phyloP scores from a whole-genome alignment of 1,140 invertebrate species.

The Sitodiplosis mosellana region DNA sequence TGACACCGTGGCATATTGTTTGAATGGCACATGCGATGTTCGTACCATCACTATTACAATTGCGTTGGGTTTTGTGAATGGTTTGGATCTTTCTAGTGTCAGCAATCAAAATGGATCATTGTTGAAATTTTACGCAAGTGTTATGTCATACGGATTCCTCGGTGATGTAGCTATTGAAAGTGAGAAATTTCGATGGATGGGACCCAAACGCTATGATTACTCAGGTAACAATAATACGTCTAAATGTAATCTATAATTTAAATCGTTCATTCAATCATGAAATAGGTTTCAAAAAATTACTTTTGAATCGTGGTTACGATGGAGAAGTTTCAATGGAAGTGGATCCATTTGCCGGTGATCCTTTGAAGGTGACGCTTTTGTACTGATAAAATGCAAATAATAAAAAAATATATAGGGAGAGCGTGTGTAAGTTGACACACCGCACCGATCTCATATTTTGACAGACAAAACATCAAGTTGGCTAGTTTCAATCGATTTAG shows the following conservation, averaged over 20 bases:
- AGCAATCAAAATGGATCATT: constrained; percentile 39
- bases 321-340: constrained; percentile 38
- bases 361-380: too few relatives aligned
- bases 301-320: constrained; percentile 49
- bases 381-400: too few relatives aligned
- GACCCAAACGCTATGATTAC: constrained; percentile 71
- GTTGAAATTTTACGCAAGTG: constrained; percentile 55
- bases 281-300: constrained; percentile 51
- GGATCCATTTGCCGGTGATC: neutral
- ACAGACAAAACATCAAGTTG: too few relatives aligned
- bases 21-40: constrained; percentile 68
- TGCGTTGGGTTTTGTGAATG: constrained; percentile 41
- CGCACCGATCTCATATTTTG: too few relatives aligned
- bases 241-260: neutral
- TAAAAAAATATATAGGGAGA: too few relatives aligned
- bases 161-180: constrained; percentile 71
- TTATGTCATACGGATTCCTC: constrained; percentile 74
- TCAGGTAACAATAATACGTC: constrained; percentile 32
- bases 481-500: too few relatives aligned
- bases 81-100: constrained; percentile 63
- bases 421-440: too few relatives aligned
- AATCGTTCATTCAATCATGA: neutral
- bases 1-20: constrained; percentile 62
- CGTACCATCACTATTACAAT: constrained; percentile 49
- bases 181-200: constrained; percentile 74